These are phyloP conservation scores for Maniola jurtina DNA, from an alignment of 1,140 invertebrate species.

Conservation along the genomic window DNA sequence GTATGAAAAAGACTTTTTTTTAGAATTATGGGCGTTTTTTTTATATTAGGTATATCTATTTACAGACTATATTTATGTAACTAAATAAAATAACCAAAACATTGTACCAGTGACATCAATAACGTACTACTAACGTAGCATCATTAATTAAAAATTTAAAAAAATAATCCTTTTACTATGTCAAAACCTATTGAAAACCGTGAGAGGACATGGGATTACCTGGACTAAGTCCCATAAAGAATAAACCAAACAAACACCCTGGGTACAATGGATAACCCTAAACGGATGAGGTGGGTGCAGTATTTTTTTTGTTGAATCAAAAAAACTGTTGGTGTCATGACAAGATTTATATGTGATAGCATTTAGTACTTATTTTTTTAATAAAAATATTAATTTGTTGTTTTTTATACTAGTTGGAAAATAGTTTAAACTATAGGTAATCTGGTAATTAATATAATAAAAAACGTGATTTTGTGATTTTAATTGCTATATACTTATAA, in stretches of 20 bases:
- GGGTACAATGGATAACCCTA: constrained; percentile 54
- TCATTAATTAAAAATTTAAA: constrained; percentile 76
- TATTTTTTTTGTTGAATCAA: constrained; percentile 23
- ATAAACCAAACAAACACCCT: constrained; percentile 59
- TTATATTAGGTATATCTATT: too few species aligned
- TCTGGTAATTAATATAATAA: too few species aligned
- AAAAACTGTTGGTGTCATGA: background rate
- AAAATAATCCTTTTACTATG: constrained; percentile 73
- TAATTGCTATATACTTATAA: too few species aligned
- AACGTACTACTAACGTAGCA: constrained; percentile 36
- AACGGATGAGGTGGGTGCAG: constrained; percentile 18
- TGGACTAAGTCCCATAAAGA: constrained; percentile 70
- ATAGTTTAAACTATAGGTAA: too few species aligned
- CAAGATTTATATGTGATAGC: background rate
- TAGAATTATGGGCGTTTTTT: too few species aligned
- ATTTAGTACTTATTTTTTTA: background rate
- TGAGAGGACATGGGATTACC: constrained; percentile 71
- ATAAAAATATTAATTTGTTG: background rate
- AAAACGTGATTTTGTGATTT: too few species aligned
- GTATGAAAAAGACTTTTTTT: too few species aligned
- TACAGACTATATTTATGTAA: too few species aligned
- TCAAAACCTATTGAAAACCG: constrained; percentile 65
- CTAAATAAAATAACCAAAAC: background rate
- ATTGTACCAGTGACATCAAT: background rate
- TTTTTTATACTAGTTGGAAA: too few species aligned